Conservation (phyloP, 64 coral and sea anemone genomes). For the Trachythela sp. region DNA sequence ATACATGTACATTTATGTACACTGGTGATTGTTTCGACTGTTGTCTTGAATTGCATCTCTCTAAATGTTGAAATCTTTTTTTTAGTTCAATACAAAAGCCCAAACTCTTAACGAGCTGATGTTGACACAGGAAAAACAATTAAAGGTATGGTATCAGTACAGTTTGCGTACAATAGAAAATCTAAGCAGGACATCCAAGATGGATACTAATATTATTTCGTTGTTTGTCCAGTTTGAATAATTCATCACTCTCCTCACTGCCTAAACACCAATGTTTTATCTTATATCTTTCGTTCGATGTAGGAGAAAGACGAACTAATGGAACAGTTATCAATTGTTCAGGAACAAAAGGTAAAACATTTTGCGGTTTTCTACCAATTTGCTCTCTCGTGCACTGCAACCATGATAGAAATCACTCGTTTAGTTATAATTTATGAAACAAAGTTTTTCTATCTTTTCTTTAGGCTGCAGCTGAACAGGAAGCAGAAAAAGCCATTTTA, state of each 20-base stretch:
- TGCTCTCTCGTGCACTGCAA: no score
- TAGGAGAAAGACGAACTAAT: neutral
- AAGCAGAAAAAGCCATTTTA: neutral
- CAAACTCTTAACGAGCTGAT: neutral
- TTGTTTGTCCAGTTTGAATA: no score
- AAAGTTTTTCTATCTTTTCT: neutral
- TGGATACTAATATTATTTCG: no score
- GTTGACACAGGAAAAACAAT: neutral
- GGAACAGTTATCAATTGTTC: neutral
- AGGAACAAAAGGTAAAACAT: neutral
- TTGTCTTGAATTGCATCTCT: no score
- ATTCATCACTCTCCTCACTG: no score
- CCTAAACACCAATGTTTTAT: no score
- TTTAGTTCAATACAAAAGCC: slow-evolving; percentile 7
- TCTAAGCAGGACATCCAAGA: no score
- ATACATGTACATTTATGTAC: no score
- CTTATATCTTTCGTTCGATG: neutral
- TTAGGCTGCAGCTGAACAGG: neutral
- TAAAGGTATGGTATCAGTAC: neutral
- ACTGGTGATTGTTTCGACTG: no score
- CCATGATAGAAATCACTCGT: no score
- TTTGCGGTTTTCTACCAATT: no score
- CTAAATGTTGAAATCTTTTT: neutral
- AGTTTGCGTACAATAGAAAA: neutral
- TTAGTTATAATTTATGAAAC: no score